These are phyloP conservation scores for Cettia cetti DNA, from an alignment of 2,113 vertebrate genomes.

Conservation along the genomic window DNA sequence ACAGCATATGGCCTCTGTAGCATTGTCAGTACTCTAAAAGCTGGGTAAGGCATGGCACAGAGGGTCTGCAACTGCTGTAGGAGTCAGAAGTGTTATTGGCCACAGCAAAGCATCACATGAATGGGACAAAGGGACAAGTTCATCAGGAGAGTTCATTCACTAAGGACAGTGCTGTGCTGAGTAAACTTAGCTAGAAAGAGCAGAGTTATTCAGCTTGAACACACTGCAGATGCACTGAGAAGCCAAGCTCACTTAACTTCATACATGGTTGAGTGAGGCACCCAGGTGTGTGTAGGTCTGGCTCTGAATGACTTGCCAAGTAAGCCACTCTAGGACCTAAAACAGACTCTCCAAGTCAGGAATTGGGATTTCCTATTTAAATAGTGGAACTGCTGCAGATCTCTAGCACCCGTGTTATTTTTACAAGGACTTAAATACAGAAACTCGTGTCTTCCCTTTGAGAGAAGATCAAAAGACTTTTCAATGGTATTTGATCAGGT, in stretches of 20 bases:
- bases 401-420: not conserved
- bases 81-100: not conserved
- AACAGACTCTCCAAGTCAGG: not conserved
- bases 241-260: not conserved
- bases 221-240: not conserved
- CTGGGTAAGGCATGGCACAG: not conserved
- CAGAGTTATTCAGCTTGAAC: not conserved
- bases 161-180: not conserved
- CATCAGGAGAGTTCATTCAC: not conserved
- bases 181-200: not conserved
- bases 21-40: not conserved
- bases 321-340: not conserved
- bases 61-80: not conserved
- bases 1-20: not conserved
- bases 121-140: not conserved
- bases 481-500: not conserved
- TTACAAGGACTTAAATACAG: not conserved
- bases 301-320: not conserved
- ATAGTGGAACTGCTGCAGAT: not conserved
- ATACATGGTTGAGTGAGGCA: accelerated
- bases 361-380: not conserved
- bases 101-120: not conserved
- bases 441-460: not conserved
- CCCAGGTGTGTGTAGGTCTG: accelerated
- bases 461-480: not conserved